Evolutionary conservation across 2,797 vertebrate species (phyloP), one percentile per base, ranked within the genome.

Genomic region (Chloroceryle inda): DNA sequence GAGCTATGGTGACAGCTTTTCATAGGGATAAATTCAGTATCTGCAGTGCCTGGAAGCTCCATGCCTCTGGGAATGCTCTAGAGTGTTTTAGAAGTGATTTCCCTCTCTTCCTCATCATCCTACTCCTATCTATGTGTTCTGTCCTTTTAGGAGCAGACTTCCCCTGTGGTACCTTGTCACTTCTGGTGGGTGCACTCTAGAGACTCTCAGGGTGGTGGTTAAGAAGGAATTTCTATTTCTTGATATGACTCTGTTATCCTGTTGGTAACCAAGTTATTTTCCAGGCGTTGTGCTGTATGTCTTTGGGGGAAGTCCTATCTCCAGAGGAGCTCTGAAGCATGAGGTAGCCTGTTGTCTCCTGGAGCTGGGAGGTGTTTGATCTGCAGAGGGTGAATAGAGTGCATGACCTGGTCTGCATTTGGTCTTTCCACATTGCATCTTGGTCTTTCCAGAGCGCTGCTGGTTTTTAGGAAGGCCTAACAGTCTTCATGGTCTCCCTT

Each of bases 1-100:
- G 33, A 49, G 74, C 22, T 11, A 2, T 45, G 13, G 0, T 4
- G 10, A 6, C 6, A 18, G 8, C 61, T 53, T 71, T 22, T 49
- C 24, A 5, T 2, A 1, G 0, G 33, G 26, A 19, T 35, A 21
- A 0, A 4, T 27, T 7, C 16, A 10, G 44, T 11, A 29, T 3
- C 29, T 67, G 38, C 49, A 33, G 42, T 9, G n/a, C 50, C 62
- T 21, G 73, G 8, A 26, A 66, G 20, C 56, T n/a, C 37, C 22
- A 0, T 23, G 37, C 7, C 16, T 35, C 53, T 38, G 63, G 78
- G 19, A n/a, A 13, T 0, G 2, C 15, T 33, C 58, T 9, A 5
- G 7, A 9, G 6, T 35, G 5, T 49, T 76, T 66, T 40, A 5
- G 1, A 22, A 21, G 5, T 44, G 37, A 3, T 63, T 81, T 26